Evolutionary conservation across 2,888 invertebrate species (phyloP).

Genomic region (Noctuana brunneofusca): DNA sequence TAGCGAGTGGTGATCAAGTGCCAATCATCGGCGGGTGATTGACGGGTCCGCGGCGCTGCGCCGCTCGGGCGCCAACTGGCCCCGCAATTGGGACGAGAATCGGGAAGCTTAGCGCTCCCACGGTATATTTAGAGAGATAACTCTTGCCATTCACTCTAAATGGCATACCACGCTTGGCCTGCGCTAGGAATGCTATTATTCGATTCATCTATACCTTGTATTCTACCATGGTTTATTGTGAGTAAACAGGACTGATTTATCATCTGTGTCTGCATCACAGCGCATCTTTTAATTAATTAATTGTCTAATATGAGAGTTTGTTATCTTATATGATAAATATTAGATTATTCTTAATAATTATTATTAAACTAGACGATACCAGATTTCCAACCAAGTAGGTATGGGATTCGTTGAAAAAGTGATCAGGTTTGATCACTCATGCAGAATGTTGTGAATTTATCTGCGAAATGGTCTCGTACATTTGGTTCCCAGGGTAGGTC

Average conservation of each 20-base stretch:
- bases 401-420: too few relatives aligned
- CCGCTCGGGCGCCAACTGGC: constrained; percentile 54
- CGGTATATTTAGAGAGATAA: constrained; percentile 30
- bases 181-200: constrained; percentile 26
- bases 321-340: too few relatives aligned
- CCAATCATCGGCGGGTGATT: constrained; percentile 44
- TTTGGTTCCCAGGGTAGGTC: constrained; percentile 12
- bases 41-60: constrained; percentile 38
- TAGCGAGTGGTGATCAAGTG: constrained; percentile 28
- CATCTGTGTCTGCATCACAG: neutral
- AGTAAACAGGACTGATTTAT: constrained; percentile 26
- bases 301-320: neutral
- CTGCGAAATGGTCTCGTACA: neutral
- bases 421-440: too few relatives aligned
- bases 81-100: constrained; percentile 47
- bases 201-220: constrained; percentile 16
- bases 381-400: too few relatives aligned
- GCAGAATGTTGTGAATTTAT: neutral
- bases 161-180: constrained; percentile 16
- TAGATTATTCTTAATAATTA: too few relatives aligned
- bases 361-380: too few relatives aligned
- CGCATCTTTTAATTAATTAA: neutral
- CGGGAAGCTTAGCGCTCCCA: constrained; percentile 47
- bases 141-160: constrained; percentile 29
- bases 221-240: constrained; percentile 17